Conservation (phyloP, 2,797 vertebrate genomes). For the Orientallactaga sibirica region DNA sequence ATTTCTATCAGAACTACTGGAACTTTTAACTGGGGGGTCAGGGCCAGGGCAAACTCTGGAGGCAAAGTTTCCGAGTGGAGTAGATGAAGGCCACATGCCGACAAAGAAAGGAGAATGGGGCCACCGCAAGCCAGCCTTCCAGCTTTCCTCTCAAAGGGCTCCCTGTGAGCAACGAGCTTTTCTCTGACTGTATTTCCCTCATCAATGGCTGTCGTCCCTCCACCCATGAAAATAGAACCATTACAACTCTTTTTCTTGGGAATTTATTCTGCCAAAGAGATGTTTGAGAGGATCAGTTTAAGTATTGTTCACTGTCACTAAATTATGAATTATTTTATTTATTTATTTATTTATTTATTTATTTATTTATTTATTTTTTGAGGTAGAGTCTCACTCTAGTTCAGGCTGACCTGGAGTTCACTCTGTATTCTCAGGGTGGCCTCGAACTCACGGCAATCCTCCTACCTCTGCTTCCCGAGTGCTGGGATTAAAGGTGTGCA, state of each 20-base stretch:
- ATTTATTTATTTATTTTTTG: too few relatives aligned
- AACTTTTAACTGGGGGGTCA: slow-evolving; percentile 22
- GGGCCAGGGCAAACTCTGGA: neutral
- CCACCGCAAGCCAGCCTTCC: neutral
- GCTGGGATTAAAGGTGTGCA: too few relatives aligned
- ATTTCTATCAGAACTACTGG: neutral
- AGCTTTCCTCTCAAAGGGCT: neutral
- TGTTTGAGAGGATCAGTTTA: neutral
- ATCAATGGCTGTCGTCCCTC: neutral
- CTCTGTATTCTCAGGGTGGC: too few relatives aligned
- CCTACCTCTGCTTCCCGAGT: too few relatives aligned
- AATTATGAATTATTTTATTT: neutral
- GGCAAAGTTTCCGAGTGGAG: neutral
- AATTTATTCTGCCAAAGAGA: neutral
- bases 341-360: too few relatives aligned
- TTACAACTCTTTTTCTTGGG: neutral
- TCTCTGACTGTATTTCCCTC: neutral
- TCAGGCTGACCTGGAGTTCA: too few relatives aligned
- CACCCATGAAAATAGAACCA: neutral
- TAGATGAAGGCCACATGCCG: neutral
- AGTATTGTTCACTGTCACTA: neutral
- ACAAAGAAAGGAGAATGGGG: neutral
- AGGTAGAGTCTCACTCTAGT: too few relatives aligned
- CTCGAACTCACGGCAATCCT: too few relatives aligned
- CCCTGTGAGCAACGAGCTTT: neutral